Percentiles rank a stretch among this genome's conserved stretches.
phyloP scores from a whole-genome alignment of 2,113 vertebrate genomes.

The Loxodonta africana region DNA sequence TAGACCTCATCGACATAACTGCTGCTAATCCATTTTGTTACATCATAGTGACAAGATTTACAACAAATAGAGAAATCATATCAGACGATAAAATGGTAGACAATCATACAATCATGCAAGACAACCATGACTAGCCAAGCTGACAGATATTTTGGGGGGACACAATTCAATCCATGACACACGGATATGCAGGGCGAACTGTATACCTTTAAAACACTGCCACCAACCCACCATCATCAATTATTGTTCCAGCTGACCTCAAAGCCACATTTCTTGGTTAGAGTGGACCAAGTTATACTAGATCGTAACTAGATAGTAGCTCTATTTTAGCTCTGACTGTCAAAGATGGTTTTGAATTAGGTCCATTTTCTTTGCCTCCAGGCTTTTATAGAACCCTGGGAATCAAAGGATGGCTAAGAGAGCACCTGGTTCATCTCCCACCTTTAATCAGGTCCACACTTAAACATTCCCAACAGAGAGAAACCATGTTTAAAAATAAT shows the following conservation, averaged over 20 bases:
- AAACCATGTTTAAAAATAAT: slow-evolving; percentile 37
- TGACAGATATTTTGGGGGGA: no score
- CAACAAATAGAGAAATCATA: no score
- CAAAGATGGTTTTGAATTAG: not conserved
- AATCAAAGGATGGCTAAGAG: not conserved
- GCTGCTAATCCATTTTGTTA: no score
- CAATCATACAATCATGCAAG: no score
- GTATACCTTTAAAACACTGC: not conserved
- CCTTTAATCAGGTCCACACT: not conserved
- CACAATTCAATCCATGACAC: no score
- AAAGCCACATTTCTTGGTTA: not conserved
- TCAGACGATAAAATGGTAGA: no score
- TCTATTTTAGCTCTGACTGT: not conserved
- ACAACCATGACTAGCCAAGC: no score
- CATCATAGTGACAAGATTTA: no score
- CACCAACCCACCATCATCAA: not conserved
- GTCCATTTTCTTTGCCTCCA: not conserved
- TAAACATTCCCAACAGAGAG: not conserved
- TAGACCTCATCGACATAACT: no score
- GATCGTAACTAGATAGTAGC: not conserved
- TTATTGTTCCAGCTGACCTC: not conserved
- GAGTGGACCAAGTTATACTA: not conserved
- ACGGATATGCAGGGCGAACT: no score
- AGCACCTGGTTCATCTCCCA: not conserved
- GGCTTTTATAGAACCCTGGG: not conserved